These are phyloP conservation scores for Triplophysa yarkandensis DNA, from an alignment of 2,797 vertebrate species.

Conservation along the genomic window DNA sequence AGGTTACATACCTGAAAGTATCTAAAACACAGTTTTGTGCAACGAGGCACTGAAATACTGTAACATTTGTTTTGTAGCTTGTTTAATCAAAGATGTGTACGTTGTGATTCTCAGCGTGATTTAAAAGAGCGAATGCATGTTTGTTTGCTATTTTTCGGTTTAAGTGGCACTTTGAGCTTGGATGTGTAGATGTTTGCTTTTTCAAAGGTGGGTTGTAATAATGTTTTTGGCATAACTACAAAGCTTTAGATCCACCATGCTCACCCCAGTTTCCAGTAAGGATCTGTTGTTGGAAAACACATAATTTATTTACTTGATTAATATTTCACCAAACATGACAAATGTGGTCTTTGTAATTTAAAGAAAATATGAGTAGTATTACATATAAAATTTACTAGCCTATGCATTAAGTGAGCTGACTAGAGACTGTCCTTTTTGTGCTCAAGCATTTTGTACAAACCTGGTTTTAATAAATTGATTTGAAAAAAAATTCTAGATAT, in stretches of 20 bases:
- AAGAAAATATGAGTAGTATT: constrained; percentile 45
- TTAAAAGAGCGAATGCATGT: constrained; percentile 31
- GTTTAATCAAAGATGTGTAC: constrained; percentile 29
- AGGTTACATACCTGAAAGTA: constrained; percentile 29
- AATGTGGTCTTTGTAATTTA: not conserved
- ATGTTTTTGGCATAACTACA: constrained; percentile 7
- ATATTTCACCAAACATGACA: not conserved
- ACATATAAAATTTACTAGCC: constrained; percentile 52
- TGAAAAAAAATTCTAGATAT: constrained; percentile 34
- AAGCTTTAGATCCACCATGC: constrained; percentile 2
- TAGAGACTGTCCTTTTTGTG: constrained; percentile 53
- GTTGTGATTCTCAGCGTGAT: constrained; percentile 19
- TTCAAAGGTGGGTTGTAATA: constrained; percentile 26
- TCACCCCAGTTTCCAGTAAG: not conserved
- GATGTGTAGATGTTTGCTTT: constrained; percentile 40
- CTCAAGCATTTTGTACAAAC: constrained; percentile 57
- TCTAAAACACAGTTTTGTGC: constrained; percentile 22
- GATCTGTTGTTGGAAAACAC: constrained; percentile 8
- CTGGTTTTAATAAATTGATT: constrained; percentile 57
- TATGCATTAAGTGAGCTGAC: constrained; percentile 56
- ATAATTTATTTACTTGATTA: constrained; percentile 27
- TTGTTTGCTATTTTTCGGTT: constrained; percentile 27
- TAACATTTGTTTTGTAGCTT: constrained; percentile 25
- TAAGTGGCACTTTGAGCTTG: constrained; percentile 28
- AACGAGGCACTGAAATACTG: constrained; percentile 20